phyloP scores from a whole-genome alignment of 2,888 invertebrate genomes.

The Strigamia crassipes region DNA sequence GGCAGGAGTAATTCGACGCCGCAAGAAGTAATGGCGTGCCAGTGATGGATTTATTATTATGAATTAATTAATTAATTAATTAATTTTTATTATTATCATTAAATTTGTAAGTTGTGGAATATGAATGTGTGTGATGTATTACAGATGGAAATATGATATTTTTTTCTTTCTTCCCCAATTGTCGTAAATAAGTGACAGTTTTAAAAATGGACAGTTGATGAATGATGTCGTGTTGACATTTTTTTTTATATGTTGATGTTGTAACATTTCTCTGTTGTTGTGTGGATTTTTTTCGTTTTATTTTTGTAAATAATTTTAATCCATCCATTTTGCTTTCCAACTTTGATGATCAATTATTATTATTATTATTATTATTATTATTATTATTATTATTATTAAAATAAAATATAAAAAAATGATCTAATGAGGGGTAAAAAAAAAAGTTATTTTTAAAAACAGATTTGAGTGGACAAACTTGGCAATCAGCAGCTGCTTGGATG shows the following conservation, averaged over 20 bases:
- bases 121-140: background rate
- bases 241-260: conserved; percentile 29
- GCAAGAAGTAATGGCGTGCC: conserved; percentile 47
- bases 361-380: background rate
- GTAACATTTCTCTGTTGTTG: conserved; percentile 28
- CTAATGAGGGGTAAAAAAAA: background rate
- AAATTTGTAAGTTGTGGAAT: conserved; percentile 38
- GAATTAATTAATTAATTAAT: no score
- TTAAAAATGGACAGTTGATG: conserved; percentile 7
- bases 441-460: background rate
- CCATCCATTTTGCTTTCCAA: conserved; percentile 9
- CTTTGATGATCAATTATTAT: background rate
- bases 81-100: conserved; percentile 1
- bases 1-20: conserved; percentile 44
- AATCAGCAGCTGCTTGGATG: conserved; percentile 37
- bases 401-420: conserved; percentile 10
- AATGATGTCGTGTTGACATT: background rate
- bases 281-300: background rate
- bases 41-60: conserved; percentile 24
- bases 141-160: conserved; percentile 12
- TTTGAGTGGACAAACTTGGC: conserved; percentile 19
- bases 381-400: conserved; percentile 5
- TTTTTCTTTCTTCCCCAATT: background rate
- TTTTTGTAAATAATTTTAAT: conserved; percentile 23
- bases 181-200: conserved; percentile 8